phyloP scores from a whole-genome alignment of 2,797 vertebrate species.

The Sebastiscus albofasciatus region DNA sequence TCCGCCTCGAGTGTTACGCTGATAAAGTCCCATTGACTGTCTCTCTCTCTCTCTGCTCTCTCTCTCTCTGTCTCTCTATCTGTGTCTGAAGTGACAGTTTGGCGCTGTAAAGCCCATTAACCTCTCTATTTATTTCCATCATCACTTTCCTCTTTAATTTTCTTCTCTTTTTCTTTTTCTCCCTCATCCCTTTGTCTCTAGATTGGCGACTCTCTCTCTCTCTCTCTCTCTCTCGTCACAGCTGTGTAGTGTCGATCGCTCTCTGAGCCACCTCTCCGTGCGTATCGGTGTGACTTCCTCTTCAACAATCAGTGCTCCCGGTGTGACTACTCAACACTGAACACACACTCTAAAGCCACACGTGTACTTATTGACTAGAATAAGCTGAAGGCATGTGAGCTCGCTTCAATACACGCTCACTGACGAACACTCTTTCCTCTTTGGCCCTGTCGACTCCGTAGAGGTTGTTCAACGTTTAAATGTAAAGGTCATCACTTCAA shows the following conservation, averaged over 20 bases:
- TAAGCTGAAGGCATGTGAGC: background rate
- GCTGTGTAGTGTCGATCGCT: background rate
- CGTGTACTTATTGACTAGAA: background rate
- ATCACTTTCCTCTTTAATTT: background rate
- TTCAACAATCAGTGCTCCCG: slow-evolving; percentile 14
- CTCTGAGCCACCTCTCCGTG: background rate
- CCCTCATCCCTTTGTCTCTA: background rate
- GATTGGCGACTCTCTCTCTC: background rate
- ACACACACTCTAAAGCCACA: background rate
- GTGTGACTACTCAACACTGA: slow-evolving; percentile 8
- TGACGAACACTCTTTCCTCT: background rate
- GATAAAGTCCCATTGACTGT: background rate
- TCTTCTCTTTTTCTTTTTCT: background rate
- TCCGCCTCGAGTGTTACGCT: slow-evolving; percentile 18
- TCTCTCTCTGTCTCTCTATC: background rate
- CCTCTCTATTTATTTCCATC: background rate
- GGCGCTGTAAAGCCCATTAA: slow-evolving; percentile 2
- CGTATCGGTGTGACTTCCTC: slow-evolving; percentile 29
- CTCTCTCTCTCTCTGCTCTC: background rate
- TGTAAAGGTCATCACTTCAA: background rate
- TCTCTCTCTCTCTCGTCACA: background rate
- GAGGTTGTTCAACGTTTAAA: background rate
- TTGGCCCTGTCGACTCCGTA: too few relatives aligned
- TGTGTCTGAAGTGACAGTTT: background rate
- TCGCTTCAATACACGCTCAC: background rate